phyloP scores from a whole-genome alignment of 2,113 vertebrate genomes.

The Heptranchias perlo region DNA sequence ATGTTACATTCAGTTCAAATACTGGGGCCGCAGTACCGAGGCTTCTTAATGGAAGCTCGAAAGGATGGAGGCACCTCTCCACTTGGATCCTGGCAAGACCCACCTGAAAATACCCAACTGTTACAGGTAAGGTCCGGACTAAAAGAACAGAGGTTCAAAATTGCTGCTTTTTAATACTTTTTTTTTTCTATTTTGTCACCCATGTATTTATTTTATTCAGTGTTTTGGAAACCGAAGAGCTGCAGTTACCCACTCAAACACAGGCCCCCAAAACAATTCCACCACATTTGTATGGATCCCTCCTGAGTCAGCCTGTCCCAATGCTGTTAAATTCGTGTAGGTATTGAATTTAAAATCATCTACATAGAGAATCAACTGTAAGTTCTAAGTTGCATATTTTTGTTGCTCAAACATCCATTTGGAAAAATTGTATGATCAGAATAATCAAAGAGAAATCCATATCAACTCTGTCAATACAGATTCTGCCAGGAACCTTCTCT shows the following conservation, averaged over 20 bases:
- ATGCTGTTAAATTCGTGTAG: slow-evolving; percentile 44
- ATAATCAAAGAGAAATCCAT: neutral
- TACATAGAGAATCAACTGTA: neutral
- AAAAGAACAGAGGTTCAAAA: neutral
- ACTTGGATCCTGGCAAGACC: slow-evolving; percentile 52
- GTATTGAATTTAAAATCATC: slow-evolving; percentile 1
- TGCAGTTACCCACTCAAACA: slow-evolving; percentile 49
- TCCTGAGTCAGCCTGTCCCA: slow-evolving; percentile 22
- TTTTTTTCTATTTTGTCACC: neutral
- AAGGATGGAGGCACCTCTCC: slow-evolving; percentile 39
- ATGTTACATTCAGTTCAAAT: slow-evolving; percentile 51
- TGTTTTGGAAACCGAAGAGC: slow-evolving; percentile 45
- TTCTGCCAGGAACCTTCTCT: neutral
- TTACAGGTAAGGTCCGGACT: slow-evolving; percentile 46
- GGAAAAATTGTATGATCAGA: no score
- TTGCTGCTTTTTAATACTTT: neutral
- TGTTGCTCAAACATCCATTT: no score
- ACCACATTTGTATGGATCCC: slow-evolving; percentile 47
- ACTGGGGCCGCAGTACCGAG: slow-evolving; percentile 52
- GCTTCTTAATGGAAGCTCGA: slow-evolving; percentile 53
- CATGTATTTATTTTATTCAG: slow-evolving; percentile 39
- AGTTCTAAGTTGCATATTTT: slow-evolving; percentile 29
- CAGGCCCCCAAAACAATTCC: slow-evolving; percentile 43
- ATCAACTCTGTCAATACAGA: neutral
- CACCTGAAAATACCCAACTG: slow-evolving; percentile 49